These are phyloP conservation scores for Xanthia togata DNA, from an alignment of 2,888 invertebrate genomes.

Conservation along the genomic window DNA sequence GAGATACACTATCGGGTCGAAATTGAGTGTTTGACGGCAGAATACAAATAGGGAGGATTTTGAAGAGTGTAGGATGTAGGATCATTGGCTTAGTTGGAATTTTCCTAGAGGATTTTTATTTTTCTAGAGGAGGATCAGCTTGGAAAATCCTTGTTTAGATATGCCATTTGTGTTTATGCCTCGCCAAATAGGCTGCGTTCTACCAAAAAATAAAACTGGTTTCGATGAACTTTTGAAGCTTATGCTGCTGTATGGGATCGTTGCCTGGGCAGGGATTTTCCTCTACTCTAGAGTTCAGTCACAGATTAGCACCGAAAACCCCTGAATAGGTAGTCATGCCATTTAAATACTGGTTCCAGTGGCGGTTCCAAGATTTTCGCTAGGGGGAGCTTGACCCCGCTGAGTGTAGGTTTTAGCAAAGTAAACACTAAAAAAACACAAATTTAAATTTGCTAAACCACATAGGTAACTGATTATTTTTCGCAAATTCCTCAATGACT, in stretches of 20 bases:
- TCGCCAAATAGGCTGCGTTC: neutral
- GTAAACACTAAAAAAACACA: no score
- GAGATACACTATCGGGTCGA: slow-evolving; percentile 4
- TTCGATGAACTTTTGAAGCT: neutral
- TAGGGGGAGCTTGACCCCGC: no score
- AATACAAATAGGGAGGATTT: slow-evolving; percentile 34
- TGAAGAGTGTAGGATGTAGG: neutral
- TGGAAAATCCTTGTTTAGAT: neutral
- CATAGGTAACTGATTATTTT: no score
- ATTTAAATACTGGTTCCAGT: neutral
- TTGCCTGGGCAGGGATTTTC: neutral
- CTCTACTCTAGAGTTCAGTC: neutral
- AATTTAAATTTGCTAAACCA: no score
- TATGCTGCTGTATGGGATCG: neutral
- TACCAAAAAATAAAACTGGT: neutral
- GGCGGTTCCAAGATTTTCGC: no score
- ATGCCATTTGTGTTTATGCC: neutral
- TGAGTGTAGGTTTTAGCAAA: no score
- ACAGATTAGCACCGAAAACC: neutral
- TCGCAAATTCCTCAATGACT: no score
- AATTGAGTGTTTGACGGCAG: slow-evolving; percentile 16
- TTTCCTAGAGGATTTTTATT: no score
- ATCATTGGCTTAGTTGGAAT: slow-evolving; percentile 10
- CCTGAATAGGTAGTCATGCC: neutral
- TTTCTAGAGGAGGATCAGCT: neutral